Base-by-base conservation (phyloP, 2,113 vertebrate genomes). In the Pangasianodon hypophthalmus region DNA sequence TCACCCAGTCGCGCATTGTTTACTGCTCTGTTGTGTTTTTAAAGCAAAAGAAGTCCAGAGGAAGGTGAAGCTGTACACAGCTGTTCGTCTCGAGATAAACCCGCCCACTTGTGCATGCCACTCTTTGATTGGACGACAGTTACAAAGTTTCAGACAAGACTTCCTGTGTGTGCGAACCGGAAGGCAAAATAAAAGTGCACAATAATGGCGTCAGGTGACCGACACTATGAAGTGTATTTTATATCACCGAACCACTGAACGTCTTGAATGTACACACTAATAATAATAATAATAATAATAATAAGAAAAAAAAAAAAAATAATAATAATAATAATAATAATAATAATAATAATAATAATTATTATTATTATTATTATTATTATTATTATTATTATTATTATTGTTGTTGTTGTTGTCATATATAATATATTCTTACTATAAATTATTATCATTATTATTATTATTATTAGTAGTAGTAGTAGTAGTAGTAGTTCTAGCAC, bases 171-270 rank as follows among this genome's bases (percentile, higher is more conserved):
- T 3, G 9, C 19, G 4, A 41, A 0, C 56, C 44, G 75, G 37
- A n/a, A 54, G 14, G 0, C 60, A 87, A 86, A 87, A 90, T 87
- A 82, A 32, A 82, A 90, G 89, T 60, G 58, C 73, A n/a, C 0
- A 14, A 16, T 3, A 37, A 81, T 41, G 48, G 18, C 62, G 48
- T 75, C 32, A 75, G 29, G 26, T 44, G 62, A 50, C 54, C 58
- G 6, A 44, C 9, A 29, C 41, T 64, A 44, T 18, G 9, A 84
- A 60, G 29, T 14, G n/a, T 62, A 64, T 84, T 16, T 13, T 62
- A 84, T 60, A 60, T 62, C 64, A 54, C 52, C 14, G 13, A 14
- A 54, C 52, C 13, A 14, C 14, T 14, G n/a, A n/a, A n/a, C n/a
- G 13, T 13, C 52, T 54, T 54, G 13, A 54, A 54, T 54, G 52